These are phyloP conservation scores for Apaloderma vittatum DNA, from an alignment of 2,113 vertebrate genomes.

Conservation along the genomic window DNA sequence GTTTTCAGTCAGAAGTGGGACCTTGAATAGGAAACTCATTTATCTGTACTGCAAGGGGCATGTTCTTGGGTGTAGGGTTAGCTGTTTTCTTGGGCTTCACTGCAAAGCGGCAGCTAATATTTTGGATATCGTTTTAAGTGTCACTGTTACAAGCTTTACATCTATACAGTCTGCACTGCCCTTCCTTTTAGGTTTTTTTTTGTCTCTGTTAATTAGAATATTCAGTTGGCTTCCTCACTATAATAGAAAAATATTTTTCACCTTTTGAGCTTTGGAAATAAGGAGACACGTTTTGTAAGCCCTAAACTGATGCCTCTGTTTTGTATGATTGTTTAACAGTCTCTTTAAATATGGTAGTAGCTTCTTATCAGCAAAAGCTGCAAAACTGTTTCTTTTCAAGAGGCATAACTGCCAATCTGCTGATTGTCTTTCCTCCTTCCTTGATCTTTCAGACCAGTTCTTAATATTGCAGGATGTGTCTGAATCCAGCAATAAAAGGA, in stretches of 20 bases:
- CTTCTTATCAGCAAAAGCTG: constrained; percentile 19
- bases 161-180: not conserved
- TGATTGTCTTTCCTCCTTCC: constrained; percentile 49
- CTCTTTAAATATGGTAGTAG: not conserved
- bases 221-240: not conserved
- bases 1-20: not conserved
- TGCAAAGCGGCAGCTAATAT: not conserved
- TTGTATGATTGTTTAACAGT: not conserved
- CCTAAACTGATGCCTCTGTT: not conserved
- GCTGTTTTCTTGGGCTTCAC: not conserved
- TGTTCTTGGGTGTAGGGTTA: not conserved
- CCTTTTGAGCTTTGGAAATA: not conserved
- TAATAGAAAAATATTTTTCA: not conserved
- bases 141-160: not conserved
- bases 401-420: not conserved
- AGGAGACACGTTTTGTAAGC: not conserved
- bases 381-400: constrained; percentile 31
- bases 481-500: not conserved
- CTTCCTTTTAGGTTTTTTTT: not conserved
- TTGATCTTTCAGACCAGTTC: constrained; percentile 20
- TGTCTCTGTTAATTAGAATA: not conserved
- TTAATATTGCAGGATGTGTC: not conserved
- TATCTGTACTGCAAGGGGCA: too few relatives aligned
- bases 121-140: not conserved
- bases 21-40: not conserved